Base-by-base conservation (phyloP, 2,797 vertebrate genomes). In the Leptatherina wallacei region DNA sequence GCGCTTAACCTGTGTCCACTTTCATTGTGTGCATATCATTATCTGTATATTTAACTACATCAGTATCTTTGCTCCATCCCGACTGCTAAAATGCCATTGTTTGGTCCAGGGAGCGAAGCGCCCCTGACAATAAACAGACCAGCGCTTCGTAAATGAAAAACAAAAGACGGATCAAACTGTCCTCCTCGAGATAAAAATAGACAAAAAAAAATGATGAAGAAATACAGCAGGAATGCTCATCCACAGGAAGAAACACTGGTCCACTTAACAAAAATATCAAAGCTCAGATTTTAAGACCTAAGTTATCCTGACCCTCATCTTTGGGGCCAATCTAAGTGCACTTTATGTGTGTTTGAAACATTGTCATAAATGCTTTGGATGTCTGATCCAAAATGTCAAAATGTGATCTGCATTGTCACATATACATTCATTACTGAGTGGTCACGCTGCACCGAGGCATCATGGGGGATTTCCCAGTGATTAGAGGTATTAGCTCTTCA, bases 181-280 rank as follows among this genome's bases (percentile, higher is more conserved):
- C 80, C 66, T 69, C 54, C n/a, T 78, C 72, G 51, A 49, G 4
- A 61, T 52, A 74, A 52, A 73, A 72, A 67, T 57, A 52, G 29
- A 2, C n/a, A 35, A 83, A 42, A 60, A 79, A 73, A 64, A 57
- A 71, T 71, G 61, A 74, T 84, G 51, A 78, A 61, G 74, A 83
- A 90, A 85, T 84, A 86, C 89, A 92, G 89, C 86, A 93, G 91
- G 91, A 91, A 92, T 92, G 89, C 81, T 88, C 74, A 57, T 91
- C 88, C 92, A 90, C 91, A 92, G 91, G 87, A 85, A 82, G 67
- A 88, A 91, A 92, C 84, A 81, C 87, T 83, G 88, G 84, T 91
- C 87, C 76, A 59, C 55, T 71, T 74, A 62, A 71, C 38, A 72
- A 78, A 51, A 64, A 60, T 2, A 56, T 83, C 65, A 55, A 68